Percentiles rank a stretch among this genome's conserved stretches.
Conservation (phyloP, 2,888 invertebrate genomes). For the Caenorhabditis panamensis region DNA sequence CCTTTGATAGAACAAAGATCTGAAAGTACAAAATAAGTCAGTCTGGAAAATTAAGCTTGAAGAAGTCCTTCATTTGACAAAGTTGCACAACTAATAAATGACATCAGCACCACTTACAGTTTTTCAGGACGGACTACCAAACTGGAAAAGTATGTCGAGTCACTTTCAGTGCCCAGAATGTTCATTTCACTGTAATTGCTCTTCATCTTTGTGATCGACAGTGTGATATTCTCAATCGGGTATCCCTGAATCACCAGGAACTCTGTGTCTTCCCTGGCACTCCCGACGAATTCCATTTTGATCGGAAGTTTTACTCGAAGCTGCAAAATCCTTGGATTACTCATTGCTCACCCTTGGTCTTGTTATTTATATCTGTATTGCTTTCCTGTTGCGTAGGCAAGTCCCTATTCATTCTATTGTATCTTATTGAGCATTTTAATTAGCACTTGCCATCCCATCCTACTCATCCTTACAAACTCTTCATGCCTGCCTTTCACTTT, state of each 20-base stretch:
- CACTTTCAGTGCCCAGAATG: constrained; percentile 13
- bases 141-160: constrained; percentile 38
- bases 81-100: no score
- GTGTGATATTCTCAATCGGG: constrained; percentile 70
- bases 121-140: constrained; percentile 33
- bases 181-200: constrained; percentile 40
- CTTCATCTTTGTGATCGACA: constrained; percentile 57
- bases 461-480: constrained; percentile 3
- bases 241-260: constrained; percentile 70
- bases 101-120: no score
- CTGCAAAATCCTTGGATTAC: constrained; percentile 41
- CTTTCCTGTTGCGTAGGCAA: constrained; percentile 14
- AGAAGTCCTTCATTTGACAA: no score
- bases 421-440: background rate
- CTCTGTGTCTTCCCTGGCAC: constrained; percentile 50
- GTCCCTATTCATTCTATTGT: background rate
- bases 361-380: background rate
- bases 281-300: constrained; percentile 42
- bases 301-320: constrained; percentile 39
- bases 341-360: background rate
- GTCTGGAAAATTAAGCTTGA: no score
- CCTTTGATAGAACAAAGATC: constrained; percentile 40
- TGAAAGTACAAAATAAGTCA: constrained; percentile 10
- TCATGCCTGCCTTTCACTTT: background rate
- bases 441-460: background rate